Conservation (phyloP, 1,140 invertebrate species). For the Drosophila arizonae region DNA sequence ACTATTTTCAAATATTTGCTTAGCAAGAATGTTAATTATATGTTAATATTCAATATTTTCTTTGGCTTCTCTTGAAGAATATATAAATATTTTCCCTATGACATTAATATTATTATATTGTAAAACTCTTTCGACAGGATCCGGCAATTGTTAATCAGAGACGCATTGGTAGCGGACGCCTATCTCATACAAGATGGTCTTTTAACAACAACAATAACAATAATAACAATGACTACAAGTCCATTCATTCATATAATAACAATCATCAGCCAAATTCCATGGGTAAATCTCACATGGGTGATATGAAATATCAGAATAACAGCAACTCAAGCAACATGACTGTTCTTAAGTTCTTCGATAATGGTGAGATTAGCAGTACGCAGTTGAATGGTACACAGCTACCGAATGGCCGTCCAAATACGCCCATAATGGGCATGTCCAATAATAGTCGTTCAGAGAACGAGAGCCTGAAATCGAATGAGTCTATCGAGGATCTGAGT, state of each 20-base stretch:
- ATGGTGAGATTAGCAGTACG: slow-evolving; percentile 52
- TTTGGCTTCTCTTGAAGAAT: no score
- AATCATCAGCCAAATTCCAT: slow-evolving; percentile 26
- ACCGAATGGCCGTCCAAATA: slow-evolving; percentile 55
- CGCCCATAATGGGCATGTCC: slow-evolving; percentile 62
- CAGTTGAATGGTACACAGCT: slow-evolving; percentile 24
- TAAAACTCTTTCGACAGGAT: slow-evolving; percentile 38
- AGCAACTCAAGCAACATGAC: slow-evolving; percentile 50
- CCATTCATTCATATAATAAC: slow-evolving; percentile 35
- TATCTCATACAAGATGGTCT: slow-evolving; percentile 69
- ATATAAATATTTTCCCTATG: no score
- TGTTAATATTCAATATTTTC: no score
- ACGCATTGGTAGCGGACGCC: slow-evolving; percentile 77
- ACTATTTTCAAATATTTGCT: no score
- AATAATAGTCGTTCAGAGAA: slow-evolving; percentile 58
- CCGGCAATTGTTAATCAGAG: slow-evolving; percentile 77
- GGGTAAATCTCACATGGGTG: slow-evolving; percentile 39
- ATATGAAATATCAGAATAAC: slow-evolving; percentile 34
- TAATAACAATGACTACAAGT: slow-evolving; percentile 49
- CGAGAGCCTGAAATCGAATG: slow-evolving; percentile 60
- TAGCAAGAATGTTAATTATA: no score
- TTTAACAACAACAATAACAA: slow-evolving; percentile 41
- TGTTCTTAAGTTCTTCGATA: slow-evolving; percentile 63
- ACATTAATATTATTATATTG: no score
- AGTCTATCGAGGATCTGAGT: slow-evolving; percentile 61